A percentile compares a stretch with the other conserved stretches of the same genome.
Evolutionary conservation across 2,113 vertebrate genomes (phyloP).

Genomic region (Anas platyrhynchos): DNA sequence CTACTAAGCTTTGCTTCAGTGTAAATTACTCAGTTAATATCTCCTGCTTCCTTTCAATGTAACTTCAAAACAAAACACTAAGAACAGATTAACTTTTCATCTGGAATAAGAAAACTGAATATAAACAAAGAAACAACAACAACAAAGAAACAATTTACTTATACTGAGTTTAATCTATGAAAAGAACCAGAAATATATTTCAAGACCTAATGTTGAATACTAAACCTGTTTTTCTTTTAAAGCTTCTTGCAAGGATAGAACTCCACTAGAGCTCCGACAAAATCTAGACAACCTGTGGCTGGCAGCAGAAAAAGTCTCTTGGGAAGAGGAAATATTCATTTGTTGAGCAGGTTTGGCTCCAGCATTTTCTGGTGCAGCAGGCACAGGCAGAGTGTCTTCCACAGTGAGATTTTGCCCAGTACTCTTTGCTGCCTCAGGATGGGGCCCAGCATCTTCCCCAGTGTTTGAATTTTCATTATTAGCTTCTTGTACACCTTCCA

Average conservation of each 20-base stretch:
- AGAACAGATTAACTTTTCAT: not conserved
- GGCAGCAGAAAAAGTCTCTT: not conserved
- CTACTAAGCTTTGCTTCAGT: not conserved
- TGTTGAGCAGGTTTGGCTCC: not conserved
- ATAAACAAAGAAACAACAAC: not conserved
- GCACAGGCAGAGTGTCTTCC: not conserved
- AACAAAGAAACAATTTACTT: too few species aligned
- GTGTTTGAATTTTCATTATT: not conserved
- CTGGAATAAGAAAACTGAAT: not conserved
- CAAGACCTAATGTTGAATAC: not conserved
- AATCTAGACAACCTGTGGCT: conserved; percentile 26
- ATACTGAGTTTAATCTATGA: not conserved
- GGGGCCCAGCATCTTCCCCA: not conserved
- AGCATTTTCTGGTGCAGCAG: not conserved
- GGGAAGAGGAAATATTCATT: not conserved
- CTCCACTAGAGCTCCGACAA: conserved; percentile 48
- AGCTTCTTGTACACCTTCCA: not conserved
- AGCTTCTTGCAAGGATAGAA: conserved; percentile 67
- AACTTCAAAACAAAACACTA: not conserved
- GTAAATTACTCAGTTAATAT: not conserved
- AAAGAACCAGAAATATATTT: not conserved
- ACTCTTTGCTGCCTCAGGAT: not conserved
- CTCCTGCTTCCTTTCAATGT: not conserved
- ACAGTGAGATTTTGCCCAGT: not conserved
- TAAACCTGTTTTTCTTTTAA: conserved; percentile 78